These are phyloP conservation scores for Choloepus didactylus DNA, from an alignment of 2,797 vertebrate genomes.

Conservation along the genomic window DNA sequence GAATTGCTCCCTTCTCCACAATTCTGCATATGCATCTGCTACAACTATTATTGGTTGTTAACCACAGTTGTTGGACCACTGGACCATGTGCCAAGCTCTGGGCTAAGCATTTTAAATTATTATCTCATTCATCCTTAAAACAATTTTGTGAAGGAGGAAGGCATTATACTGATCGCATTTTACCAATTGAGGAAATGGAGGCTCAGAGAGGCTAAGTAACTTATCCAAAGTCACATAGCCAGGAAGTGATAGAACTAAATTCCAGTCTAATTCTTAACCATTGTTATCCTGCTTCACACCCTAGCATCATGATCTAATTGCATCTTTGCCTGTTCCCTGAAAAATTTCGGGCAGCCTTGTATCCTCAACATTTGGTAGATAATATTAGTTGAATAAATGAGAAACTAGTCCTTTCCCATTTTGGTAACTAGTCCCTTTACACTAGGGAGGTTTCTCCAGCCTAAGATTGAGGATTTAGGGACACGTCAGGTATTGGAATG, in stretches of 20 bases:
- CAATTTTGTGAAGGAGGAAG: background rate
- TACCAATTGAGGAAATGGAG: background rate
- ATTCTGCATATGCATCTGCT: background rate
- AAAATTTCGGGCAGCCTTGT: background rate
- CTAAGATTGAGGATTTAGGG: background rate
- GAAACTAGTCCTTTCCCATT: background rate
- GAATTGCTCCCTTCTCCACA: background rate
- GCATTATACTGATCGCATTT: background rate
- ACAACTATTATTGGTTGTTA: background rate
- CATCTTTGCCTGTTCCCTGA: too few species aligned
- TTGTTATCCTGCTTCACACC: too few species aligned
- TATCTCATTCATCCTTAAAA: background rate
- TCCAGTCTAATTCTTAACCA: background rate
- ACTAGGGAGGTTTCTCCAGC: background rate
- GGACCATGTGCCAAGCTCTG: background rate
- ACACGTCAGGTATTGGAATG: background rate
- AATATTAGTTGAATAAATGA: background rate
- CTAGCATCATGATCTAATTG: too few species aligned
- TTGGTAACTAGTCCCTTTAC: too few species aligned
- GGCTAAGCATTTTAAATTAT: background rate
- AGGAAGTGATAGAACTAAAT: background rate
- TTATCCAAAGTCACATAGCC: background rate
- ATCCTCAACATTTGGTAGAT: too few species aligned
- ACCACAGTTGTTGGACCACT: background rate
- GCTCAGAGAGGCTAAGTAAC: background rate